Base-by-base conservation (phyloP, 2,888 invertebrate species). In the Apamea monoglypha region DNA sequence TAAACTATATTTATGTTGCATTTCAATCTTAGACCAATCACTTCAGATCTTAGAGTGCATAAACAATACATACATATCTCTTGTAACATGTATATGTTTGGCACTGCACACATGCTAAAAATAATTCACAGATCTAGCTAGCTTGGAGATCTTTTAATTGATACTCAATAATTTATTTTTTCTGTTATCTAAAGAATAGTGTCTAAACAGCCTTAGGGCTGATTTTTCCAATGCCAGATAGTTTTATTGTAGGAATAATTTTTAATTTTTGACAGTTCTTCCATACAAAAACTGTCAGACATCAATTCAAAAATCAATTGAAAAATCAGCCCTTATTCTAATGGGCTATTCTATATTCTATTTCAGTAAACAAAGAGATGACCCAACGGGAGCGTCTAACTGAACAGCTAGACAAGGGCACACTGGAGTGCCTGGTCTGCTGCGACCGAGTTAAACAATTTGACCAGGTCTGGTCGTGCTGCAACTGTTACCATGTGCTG, bases 381-480 rank as follows among this genome's bases (percentile, higher is more conserved):
- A 98, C 98, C n/a, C 98, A 99, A 94, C 97, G 98, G 72, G 99
- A 99, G 92, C 97, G 98, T 75, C 97, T 99, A 36, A 98, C 98
- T 25, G 98, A 99, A 70, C 98, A 99, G 94, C 97, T 99, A 73
- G 98, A 98, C 86, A 98, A 97, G 81, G 98, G 98, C 1, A 97
- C 97, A 0, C 97, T 99, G 81, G 99, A 99, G 94, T 99, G 99
- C 94, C 97, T 99, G 90, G 99, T 99, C 29, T 99, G 99, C 93
- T 99, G 99, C 92, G 99, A 99, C 89, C 97, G 97, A 73, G 98
- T 99, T 61, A 98, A 98, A 84, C 98, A 98, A 85, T 97, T 97
- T 53, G 98, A 99, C 90, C 97, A 98, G 8, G 98, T 99, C 56
- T 99, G 99, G 99, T 98, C 98, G 5, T 99, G 99, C 93, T 95